These are phyloP conservation scores for Epizoanthus illoricatus DNA, from an alignment of 92 coral and sea anemone genomes.

Conservation along the genomic window DNA sequence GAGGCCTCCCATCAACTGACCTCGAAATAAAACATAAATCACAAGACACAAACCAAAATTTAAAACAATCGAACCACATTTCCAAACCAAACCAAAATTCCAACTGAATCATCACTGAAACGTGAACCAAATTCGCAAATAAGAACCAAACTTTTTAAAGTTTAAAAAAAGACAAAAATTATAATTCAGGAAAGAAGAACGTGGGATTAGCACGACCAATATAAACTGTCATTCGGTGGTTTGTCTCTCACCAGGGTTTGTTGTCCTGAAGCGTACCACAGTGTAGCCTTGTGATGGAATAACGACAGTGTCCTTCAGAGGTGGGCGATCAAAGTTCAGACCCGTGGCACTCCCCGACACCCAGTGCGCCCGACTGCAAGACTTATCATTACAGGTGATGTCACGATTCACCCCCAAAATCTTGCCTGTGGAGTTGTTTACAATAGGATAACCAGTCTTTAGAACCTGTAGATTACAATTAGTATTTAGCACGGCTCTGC, in stretches of 20 bases:
- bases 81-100: too few relatives aligned
- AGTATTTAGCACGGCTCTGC: neutral
- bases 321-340: conserved; percentile 52
- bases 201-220: too few relatives aligned
- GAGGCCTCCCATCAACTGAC: too few relatives aligned
- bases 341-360: conserved; percentile 48
- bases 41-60: too few relatives aligned
- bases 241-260: conserved; percentile 55
- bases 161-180: too few relatives aligned
- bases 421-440: conserved; percentile 43
- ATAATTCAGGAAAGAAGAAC: too few relatives aligned
- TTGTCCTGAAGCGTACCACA: conserved; percentile 54
- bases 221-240: neutral
- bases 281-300: conserved; percentile 62
- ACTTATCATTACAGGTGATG: conserved; percentile 39
- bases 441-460: conserved; percentile 59
- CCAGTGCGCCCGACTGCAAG: conserved; percentile 61
- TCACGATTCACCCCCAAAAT: conserved; percentile 41
- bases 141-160: too few relatives aligned
- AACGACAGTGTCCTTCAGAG: conserved; percentile 54
- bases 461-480: conserved; percentile 42
- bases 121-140: too few relatives aligned
- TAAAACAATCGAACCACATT: too few relatives aligned
- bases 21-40: too few relatives aligned
- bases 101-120: too few relatives aligned